Percentiles rank a stretch among this genome's conserved stretches.
Conservation (phyloP, 2,113 vertebrate genomes). For the Maccullochella peelii region DNA sequence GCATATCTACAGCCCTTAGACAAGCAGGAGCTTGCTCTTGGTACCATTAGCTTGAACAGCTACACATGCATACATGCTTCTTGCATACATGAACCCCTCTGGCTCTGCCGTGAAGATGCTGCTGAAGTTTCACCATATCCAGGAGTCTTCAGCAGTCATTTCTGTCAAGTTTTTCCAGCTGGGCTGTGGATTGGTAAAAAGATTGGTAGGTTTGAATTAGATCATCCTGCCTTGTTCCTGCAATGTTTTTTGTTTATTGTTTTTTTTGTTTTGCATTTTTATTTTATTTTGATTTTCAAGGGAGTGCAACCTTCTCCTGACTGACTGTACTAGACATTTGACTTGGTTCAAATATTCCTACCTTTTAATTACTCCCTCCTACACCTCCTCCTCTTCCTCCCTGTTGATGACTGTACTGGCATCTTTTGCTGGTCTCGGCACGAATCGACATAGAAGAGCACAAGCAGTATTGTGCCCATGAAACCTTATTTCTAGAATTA, state of each 20-base stretch:
- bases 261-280: conserved; percentile 48
- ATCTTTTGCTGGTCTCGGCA: conserved; percentile 59
- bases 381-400: conserved; percentile 38
- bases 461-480: conserved; percentile 33
- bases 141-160: conserved; percentile 61
- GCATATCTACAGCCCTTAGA: conserved; percentile 49
- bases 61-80: conserved; percentile 76
- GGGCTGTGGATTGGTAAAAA: conserved; percentile 70
- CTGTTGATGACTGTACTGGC: conserved; percentile 52
- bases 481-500: conserved; percentile 35
- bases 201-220: conserved; percentile 83
- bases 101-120: conserved; percentile 60
- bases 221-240: conserved; percentile 87
- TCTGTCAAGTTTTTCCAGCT: conserved; percentile 54
- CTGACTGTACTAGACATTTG: conserved; percentile 31
- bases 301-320: conserved; percentile 31
- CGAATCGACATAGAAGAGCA: conserved; percentile 24
- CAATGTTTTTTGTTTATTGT: conserved; percentile 68
- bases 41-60: conserved; percentile 74
- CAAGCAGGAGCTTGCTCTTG: conserved; percentile 72
- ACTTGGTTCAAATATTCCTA: conserved; percentile 35
- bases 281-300: conserved; percentile 50
- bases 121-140: conserved; percentile 54
- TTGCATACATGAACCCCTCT: conserved; percentile 66
- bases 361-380: conserved; percentile 32